Base-by-base conservation (phyloP, 2,797 vertebrate genomes). In the Chanos chanos region DNA sequence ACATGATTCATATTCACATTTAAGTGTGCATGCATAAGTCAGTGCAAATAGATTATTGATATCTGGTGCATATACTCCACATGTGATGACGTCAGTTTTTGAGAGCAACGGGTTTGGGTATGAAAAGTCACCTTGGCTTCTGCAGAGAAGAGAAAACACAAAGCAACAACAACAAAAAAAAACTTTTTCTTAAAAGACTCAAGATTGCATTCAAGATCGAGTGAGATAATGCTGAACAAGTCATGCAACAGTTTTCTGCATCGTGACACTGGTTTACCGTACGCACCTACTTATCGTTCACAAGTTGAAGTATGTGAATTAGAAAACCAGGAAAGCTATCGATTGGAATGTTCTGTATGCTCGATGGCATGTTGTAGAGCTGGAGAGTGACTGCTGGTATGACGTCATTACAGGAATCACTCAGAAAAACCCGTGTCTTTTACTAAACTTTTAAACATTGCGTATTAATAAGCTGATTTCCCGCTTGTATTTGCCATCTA, bases 371-470 rank as follows among this genome's bases (percentile, higher is more conserved):
- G 31, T 39, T 34, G 25, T 9, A 53, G 7, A n/a, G n/a, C n/a
- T n/a, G n/a, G n/a, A n/a, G n/a, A n/a, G n/a, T 3, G n/a, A 15
- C 12, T 9, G 49, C 8, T 16, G 45, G 4, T 13, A 49, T 49
- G 47, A 49, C 47, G 47, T 49, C 47, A 49, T 15, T 27, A 47
- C 19, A 15, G 19, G 49, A 49, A 27, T 48, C 45, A 47, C 47
- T 25, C 48, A 45, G 45, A 45, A 13, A 13, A 28, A 48, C 24
- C 43, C 40, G 27, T 47, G 19, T n/a, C n/a, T n/a, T n/a, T n/a
- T n/a, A n/a, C n/a, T n/a, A n/a, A n/a, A n/a, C n/a, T n/a, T n/a
- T n/a, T n/a, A n/a, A n/a, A n/a, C n/a, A n/a, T n/a, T n/a, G n/a
- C n/a, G n/a, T n/a, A n/a, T n/a, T n/a, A n/a, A n/a, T n/a, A n/a